Evolutionary conservation across 2,113 vertebrate species (phyloP).

Genomic region (Jaculus jaculus): DNA sequence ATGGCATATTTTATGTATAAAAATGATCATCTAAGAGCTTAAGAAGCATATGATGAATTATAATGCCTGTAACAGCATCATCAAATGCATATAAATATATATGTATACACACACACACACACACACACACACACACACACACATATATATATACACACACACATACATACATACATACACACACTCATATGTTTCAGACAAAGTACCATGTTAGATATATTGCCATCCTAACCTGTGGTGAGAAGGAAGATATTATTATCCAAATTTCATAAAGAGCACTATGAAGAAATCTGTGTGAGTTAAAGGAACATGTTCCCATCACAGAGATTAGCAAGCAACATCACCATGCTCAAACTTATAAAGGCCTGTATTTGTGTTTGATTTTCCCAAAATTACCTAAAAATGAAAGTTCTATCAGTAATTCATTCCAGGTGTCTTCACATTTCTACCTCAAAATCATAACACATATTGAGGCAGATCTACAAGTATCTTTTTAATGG

Average conservation of each 20-base stretch:
- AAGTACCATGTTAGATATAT: background rate
- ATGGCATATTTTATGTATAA: background rate
- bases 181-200: background rate
- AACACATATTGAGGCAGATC: constrained; percentile 38
- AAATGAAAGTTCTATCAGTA: constrained; percentile 30
- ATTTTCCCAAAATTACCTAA: constrained; percentile 28
- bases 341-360: background rate
- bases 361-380: background rate
- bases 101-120: too few relatives aligned
- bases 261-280: background rate
- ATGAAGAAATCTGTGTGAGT: background rate
- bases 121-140: too few relatives aligned
- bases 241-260: background rate
- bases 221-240: background rate
- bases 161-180: background rate
- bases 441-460: constrained; percentile 41
- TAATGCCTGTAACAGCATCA: background rate
- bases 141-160: too few relatives aligned
- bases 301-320: background rate
- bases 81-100: too few relatives aligned
- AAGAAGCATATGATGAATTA: background rate
- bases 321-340: background rate
- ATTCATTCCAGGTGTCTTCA: constrained; percentile 30
- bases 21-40: background rate
- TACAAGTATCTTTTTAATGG: constrained; percentile 24